A percentile compares a stretch with the other conserved stretches of the same genome.
These are phyloP conservation scores for Kryptolebias marmoratus DNA, from an alignment of 2,113 vertebrate genomes.

Conservation along the genomic window DNA sequence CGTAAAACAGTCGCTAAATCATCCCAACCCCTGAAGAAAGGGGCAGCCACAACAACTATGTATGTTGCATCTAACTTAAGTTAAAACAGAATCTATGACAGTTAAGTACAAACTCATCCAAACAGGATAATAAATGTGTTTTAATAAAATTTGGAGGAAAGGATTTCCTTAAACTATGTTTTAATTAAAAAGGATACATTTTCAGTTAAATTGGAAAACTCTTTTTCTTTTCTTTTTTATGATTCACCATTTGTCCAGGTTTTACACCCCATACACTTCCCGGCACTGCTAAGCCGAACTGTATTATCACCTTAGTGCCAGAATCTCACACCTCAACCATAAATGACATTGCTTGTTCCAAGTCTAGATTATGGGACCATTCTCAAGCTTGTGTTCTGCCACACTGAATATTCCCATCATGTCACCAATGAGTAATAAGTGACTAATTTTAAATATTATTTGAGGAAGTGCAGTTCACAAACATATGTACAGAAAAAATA, in stretches of 20 bases:
- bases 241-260: conserved; percentile 7
- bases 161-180: neutral
- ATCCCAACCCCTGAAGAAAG: too few species aligned
- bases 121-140: neutral
- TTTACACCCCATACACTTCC: conserved; percentile 73
- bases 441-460: neutral
- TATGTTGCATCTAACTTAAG: too few species aligned
- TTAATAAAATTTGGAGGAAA: neutral
- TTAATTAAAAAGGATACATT: neutral
- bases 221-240: neutral
- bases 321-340: conserved; percentile 71
- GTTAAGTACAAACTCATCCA: too few species aligned
- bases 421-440: conserved; percentile 1
- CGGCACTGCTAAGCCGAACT: conserved; percentile 63
- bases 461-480: neutral
- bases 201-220: neutral
- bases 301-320: conserved; percentile 61
- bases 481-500: conserved; percentile 12
- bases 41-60: too few species aligned
- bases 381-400: conserved; percentile 7
- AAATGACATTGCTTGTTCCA: conserved; percentile 72
- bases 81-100: too few species aligned
- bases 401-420: conserved; percentile 8
- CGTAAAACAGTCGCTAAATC: too few species aligned
- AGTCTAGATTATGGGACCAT: conserved; percentile 30